Evolutionary conservation across 2,888 invertebrate species (phyloP), one percentile per base, ranked within the genome.

Genomic region (Omphaloscelis lunosa): DNA sequence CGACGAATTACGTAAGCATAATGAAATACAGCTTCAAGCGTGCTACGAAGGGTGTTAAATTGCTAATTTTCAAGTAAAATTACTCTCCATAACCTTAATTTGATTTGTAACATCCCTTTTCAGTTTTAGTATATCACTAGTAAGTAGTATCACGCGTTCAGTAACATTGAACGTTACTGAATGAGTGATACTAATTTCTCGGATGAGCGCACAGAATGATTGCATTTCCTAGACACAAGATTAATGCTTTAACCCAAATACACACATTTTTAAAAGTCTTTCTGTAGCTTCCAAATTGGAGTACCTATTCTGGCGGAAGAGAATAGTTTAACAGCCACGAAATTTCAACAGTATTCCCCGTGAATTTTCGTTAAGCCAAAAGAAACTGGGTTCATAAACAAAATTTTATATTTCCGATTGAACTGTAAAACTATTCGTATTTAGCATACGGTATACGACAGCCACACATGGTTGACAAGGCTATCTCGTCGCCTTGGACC

Each of bases 391-490:
- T 51, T 15, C 53, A 63, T 82, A 75, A 80, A 80, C 71, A 34
- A 75, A 45, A 56, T 72, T 80, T 75, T 45, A 80, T 80, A 80
- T 65, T 72, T 81, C 72, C 65, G 61, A 75, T 81, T 81, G 58
- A 53, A 73, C 59, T 58, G 53, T 83, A 72, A 72, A 82, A 75
- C 58, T 83, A 62, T 81, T 72, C 72, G 45, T 69, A 48, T 75
- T 69, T 69, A 72, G 72, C 68, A 81, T 62, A 75, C 20, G 41
- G 29, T 29, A 27, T 58, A 45, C 17, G 59, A 62, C 59, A 68
- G 59, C 8, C 56, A 70, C 74, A 77, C 58, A 66, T 68, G 75
- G 48, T 59, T 73, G 83, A 79, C 80, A 75, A 74, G 77, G 78
- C 65, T 79, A 77, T 70, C 75, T 68, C 63, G 29, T 71, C 56